A percentile compares a stretch with the other conserved stretches of the same genome.
phyloP scores from a whole-genome alignment of 2,888 invertebrate genomes.

The Mimumesa dahlbomi region DNA sequence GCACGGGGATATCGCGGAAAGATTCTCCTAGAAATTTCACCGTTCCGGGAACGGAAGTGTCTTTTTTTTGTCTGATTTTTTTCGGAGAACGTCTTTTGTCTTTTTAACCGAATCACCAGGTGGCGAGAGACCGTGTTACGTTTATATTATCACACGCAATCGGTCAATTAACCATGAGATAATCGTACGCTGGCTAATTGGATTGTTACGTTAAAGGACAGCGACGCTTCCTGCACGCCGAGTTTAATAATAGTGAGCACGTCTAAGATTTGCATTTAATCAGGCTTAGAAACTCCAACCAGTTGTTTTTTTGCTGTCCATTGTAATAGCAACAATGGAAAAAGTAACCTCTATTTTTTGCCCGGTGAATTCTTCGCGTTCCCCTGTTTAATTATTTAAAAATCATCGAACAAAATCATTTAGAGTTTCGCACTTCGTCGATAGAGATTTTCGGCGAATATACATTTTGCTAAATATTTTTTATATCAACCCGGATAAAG shows the following conservation, averaged over 20 bases:
- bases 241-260: conserved; percentile 62
- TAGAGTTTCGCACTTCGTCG: too few relatives aligned
- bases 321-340: conserved; percentile 36
- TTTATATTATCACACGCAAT: conserved; percentile 9
- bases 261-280: conserved; percentile 71
- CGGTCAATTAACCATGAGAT: conserved; percentile 61
- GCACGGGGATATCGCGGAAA: neutral
- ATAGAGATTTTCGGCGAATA: too few relatives aligned
- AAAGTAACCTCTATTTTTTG: conserved; percentile 14
- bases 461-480: too few relatives aligned
- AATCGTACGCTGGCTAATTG: conserved; percentile 59
- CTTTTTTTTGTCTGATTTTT: too few relatives aligned
- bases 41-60: too few relatives aligned
- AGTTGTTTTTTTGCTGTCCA: conserved; percentile 29
- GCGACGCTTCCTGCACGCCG: conserved; percentile 41
- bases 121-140: neutral
- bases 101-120: neutral
- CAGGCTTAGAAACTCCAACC: conserved; percentile 50
- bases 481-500: too few relatives aligned
- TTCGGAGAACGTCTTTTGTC: neutral
- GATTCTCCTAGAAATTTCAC: too few relatives aligned
- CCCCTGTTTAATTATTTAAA: too few relatives aligned
- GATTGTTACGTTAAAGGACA: conserved; percentile 52
- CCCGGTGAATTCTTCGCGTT: too few relatives aligned
- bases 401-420: too few relatives aligned